Base-by-base conservation (phyloP, 2,797 vertebrate species). In the Perodicticus potto region DNA sequence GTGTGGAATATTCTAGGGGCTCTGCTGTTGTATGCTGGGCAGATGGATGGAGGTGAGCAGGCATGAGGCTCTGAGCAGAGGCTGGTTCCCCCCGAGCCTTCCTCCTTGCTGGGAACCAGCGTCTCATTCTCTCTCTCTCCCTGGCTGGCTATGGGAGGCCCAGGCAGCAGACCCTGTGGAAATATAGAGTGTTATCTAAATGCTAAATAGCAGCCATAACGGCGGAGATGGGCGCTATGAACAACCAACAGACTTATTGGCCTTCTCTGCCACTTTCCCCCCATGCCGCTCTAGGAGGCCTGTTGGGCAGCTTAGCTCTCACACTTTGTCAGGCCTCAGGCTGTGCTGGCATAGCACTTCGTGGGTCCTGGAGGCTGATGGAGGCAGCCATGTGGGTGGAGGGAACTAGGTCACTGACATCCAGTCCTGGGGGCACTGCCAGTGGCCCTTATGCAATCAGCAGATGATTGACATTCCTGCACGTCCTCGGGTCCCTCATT, bases 191-290 rank as follows among this genome's bases (percentile, higher is more conserved):
- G 37, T 77, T 59, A 81, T 96, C 93, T 91, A 95, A 85, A 93
- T 96, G 95, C 74, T 96, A 72, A 92, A 95, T 40, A 92, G 96
- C 55, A 7, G 86, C 74, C n/a, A 53, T 93, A 63, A 84, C 57
- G 1, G 70, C 23, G 0, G 1, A 27, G 57, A 89, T 12, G 74
- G 81, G 83, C 86, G 17, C 95, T 14, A 43, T 95, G 95, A 96
- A 93, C 89, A 72, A 89, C 7, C 37, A 12, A 69, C 12, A 1
- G 76, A 88, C 91, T 93, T n/a, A 29, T 6, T 32, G 95, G 77
- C 89, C 65, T 0, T 13, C 86, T 34, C 69, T 67, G 53, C 53
- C 1, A 5, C 9, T 69, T 55, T 45, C 73, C 20, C 3, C 43
- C 16, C 63, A 3, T 0, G 43, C 57, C 0, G 53, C 19, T 81